These are phyloP conservation scores for Drepana falcataria DNA, from an alignment of 2,888 invertebrate genomes.

Conservation along the genomic window DNA sequence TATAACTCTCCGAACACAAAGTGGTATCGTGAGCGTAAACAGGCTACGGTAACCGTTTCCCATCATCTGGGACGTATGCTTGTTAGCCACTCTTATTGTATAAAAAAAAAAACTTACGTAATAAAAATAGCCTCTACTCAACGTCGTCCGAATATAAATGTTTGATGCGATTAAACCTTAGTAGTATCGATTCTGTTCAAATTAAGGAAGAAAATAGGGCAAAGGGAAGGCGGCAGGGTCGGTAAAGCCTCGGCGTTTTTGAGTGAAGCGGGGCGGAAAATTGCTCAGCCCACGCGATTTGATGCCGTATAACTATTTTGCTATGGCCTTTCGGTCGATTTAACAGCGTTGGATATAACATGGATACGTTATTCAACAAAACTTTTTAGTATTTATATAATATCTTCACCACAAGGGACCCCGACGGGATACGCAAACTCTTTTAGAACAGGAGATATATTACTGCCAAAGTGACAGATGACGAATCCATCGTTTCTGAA, in stretches of 20 bases:
- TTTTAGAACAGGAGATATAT: too few relatives aligned
- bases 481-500: too few relatives aligned
- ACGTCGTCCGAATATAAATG: slow-evolving; percentile 25
- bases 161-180: slow-evolving; percentile 48
- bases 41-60: too few relatives aligned
- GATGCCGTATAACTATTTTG: not conserved
- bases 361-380: too few relatives aligned
- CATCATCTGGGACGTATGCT: too few relatives aligned
- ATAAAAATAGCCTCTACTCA: not conserved
- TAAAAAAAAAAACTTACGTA: not conserved
- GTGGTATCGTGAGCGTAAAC: too few relatives aligned
- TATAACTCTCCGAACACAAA: too few relatives aligned
- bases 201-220: slow-evolving; percentile 58
- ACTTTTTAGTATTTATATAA: too few relatives aligned
- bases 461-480: too few relatives aligned
- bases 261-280: slow-evolving; percentile 20
- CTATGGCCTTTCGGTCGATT: not conserved
- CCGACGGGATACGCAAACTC: too few relatives aligned
- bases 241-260: slow-evolving; percentile 15
- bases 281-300: not conserved
- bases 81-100: not conserved
- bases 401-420: too few relatives aligned
- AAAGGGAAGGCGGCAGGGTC: slow-evolving; percentile 44
- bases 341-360: not conserved
- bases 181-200: slow-evolving; percentile 53